Conservation (phyloP, 2,888 invertebrate species). For the Eilema caniola region DNA sequence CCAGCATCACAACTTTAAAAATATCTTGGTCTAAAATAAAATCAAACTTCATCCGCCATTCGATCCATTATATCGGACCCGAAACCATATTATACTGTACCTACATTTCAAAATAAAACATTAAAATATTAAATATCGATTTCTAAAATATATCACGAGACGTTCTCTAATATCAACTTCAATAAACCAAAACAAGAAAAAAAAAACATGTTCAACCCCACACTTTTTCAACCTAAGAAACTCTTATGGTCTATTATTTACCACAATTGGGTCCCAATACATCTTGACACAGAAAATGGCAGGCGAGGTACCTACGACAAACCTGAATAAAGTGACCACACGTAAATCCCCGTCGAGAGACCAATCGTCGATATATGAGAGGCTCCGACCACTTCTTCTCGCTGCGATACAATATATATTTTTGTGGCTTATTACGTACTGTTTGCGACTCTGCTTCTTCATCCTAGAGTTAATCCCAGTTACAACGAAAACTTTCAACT, state of each 20-base stretch:
- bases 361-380: slow-evolving; percentile 61
- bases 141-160: background rate
- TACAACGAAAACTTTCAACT: too few species aligned
- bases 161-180: background rate
- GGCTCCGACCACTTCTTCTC: slow-evolving; percentile 56
- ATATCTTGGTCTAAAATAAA: too few species aligned
- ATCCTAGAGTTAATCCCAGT: too few species aligned
- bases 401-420: slow-evolving; percentile 58
- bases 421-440: slow-evolving; percentile 43
- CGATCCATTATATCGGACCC: too few species aligned
- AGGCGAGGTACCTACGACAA: slow-evolving; percentile 46
- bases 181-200: background rate
- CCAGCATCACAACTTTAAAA: too few species aligned
- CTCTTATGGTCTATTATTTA: slow-evolving; percentile 8
- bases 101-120: too few species aligned
- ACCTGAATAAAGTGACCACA: slow-evolving; percentile 50
- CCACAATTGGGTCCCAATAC: slow-evolving; percentile 23
- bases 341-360: slow-evolving; percentile 54
- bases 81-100: too few species aligned
- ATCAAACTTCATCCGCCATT: too few species aligned
- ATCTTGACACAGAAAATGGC: slow-evolving; percentile 26
- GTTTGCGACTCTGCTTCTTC: too few species aligned
- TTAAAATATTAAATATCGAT: too few species aligned
- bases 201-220: background rate
- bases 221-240: background rate